These are phyloP conservation scores for Zygaena filipendulae DNA, from an alignment of 2,888 invertebrate genomes.

Conservation along the genomic window DNA sequence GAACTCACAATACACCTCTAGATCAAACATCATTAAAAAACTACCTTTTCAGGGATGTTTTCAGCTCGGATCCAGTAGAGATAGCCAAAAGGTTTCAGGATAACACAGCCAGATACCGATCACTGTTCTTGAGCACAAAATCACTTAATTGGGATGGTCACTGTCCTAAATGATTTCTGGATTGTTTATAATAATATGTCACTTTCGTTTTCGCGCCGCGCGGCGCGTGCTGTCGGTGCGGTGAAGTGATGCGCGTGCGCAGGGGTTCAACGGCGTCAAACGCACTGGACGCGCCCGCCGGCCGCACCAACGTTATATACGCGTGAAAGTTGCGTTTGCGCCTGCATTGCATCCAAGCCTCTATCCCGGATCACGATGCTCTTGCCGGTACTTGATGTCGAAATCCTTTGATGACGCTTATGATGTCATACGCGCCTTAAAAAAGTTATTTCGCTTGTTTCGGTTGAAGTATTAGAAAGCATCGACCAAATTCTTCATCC, in stretches of 20 bases:
- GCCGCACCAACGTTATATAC: constrained; percentile 48
- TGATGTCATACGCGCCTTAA: constrained; percentile 27
- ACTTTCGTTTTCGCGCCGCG: constrained; percentile 62
- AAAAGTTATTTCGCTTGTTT: constrained; percentile 16
- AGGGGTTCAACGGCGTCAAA: constrained; percentile 29
- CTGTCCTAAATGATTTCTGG: too few relatives aligned
- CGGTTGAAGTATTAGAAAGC: not conserved
- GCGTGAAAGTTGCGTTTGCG: constrained; percentile 55
- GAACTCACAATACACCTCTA: constrained; percentile 13
- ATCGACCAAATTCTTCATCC: too few relatives aligned
- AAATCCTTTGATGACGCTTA: constrained; percentile 50
- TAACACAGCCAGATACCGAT: constrained; percentile 56
- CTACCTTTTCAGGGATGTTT: constrained; percentile 54
- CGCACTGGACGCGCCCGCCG: constrained; percentile 58
- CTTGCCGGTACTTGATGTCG: constrained; percentile 42
- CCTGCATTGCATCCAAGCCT: constrained; percentile 31
- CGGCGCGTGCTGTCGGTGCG: constrained; percentile 15
- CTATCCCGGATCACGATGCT: constrained; percentile 50
- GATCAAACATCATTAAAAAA: constrained; percentile 21
- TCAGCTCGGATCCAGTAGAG: constrained; percentile 25
- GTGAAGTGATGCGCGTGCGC: constrained; percentile 28
- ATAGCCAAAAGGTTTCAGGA: constrained; percentile 61
- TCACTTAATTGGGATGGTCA: constrained; percentile 40
- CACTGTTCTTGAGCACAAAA: constrained; percentile 60
- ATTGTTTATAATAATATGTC: constrained; percentile 26